Conservation (phyloP, 2,888 invertebrate genomes). For the Eilema griseolum region DNA sequence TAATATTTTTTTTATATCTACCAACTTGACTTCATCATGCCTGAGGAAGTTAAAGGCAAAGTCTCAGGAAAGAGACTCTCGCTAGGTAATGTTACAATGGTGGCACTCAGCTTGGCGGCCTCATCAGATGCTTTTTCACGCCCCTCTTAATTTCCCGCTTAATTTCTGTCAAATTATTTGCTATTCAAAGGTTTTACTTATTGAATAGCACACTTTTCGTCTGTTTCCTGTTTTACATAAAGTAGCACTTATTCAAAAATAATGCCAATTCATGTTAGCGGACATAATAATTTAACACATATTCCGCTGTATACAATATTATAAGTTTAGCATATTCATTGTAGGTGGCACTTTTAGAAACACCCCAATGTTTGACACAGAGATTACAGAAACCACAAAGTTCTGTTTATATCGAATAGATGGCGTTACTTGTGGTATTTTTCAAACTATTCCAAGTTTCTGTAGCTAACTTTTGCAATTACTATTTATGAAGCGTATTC, state of each 20-base stretch:
- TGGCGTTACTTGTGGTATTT: slow-evolving; percentile 34
- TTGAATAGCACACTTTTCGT: not conserved
- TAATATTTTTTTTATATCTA: too few relatives aligned
- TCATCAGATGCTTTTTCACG: too few relatives aligned
- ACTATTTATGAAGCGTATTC: not conserved
- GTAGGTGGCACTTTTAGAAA: slow-evolving; percentile 34
- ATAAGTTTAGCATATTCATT: not conserved
- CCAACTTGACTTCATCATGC: too few relatives aligned
- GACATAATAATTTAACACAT: not conserved
- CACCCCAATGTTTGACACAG: slow-evolving; percentile 23
- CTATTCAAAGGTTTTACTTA: not conserved
- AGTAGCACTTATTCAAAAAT: not conserved
- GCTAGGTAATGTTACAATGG: too few relatives aligned
- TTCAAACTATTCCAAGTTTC: not conserved
- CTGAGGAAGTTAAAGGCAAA: too few relatives aligned
- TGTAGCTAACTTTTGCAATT: not conserved
- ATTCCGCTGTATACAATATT: not conserved
- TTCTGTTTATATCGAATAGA: slow-evolving; percentile 29
- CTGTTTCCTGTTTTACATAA: not conserved
- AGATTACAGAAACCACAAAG: slow-evolving; percentile 29
- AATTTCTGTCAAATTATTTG: too few relatives aligned
- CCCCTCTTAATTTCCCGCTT: too few relatives aligned
- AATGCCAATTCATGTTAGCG: not conserved
- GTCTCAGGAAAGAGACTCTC: too few relatives aligned
- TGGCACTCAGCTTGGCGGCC: too few relatives aligned